Percentiles rank a stretch among this genome's conserved stretches.
Conservation (phyloP, 2,797 vertebrate species). For the Crenuchus spilurus region DNA sequence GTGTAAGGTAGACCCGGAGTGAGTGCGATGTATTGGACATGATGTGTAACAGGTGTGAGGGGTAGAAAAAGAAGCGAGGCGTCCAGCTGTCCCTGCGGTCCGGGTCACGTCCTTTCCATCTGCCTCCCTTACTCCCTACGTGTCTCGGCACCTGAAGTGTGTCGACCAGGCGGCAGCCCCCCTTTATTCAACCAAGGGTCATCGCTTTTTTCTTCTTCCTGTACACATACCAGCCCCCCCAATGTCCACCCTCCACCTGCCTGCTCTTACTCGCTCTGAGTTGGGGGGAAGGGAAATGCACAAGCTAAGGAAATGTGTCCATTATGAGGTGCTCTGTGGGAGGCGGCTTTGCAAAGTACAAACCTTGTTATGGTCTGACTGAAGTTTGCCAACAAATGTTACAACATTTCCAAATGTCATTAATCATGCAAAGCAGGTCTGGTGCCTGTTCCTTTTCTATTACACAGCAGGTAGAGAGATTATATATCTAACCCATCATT, state of each 20-base stretch:
- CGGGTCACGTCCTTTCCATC: conserved; percentile 76
- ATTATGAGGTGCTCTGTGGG: background rate
- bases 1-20: conserved; percentile 54
- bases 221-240: conserved; percentile 29
- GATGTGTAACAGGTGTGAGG: conserved; percentile 85
- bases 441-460: too few species aligned
- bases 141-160: conserved; percentile 60
- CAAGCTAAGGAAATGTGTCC: conserved; percentile 64
- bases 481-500: too few species aligned
- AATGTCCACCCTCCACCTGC: conserved; percentile 37
- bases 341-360: background rate
- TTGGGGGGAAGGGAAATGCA: background rate
- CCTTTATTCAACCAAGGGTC: conserved; percentile 66
- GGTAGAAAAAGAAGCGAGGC: conserved; percentile 63
- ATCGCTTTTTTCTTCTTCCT: conserved; percentile 56
- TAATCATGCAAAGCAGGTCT: too few species aligned
- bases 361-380: background rate
- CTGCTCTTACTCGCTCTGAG: conserved; percentile 10
- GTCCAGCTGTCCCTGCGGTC: conserved; percentile 81
- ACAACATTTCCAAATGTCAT: too few species aligned
- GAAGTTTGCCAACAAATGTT: too few species aligned
- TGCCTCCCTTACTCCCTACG: conserved; percentile 61
- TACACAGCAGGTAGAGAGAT: too few species aligned
- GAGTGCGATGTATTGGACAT: conserved; percentile 80
- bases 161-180: conserved; percentile 50